Evolutionary conservation across 2,797 vertebrate species (phyloP).

Genomic region (Vespertilio murinus): DNA sequence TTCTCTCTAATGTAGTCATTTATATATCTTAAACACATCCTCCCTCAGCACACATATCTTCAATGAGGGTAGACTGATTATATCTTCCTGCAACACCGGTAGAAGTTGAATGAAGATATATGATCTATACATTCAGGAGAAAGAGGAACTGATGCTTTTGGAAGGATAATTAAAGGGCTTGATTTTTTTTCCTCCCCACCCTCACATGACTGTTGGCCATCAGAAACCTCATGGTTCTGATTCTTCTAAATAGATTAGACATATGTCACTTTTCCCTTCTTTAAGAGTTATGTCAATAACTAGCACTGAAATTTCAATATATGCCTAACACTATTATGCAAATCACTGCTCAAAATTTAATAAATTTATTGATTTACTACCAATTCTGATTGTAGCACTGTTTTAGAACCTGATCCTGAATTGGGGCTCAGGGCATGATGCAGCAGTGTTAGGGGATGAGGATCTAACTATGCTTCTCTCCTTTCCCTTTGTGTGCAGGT

Average conservation of each 20-base stretch:
- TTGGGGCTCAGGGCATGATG: background rate
- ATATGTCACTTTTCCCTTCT: background rate
- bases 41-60: background rate
- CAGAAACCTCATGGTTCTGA: background rate
- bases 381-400: background rate
- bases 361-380: background rate
- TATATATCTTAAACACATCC: background rate
- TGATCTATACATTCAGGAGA: background rate
- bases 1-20: background rate
- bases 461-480: background rate
- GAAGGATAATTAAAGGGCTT: background rate
- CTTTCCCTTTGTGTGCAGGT: background rate
- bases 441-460: background rate
- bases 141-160: background rate
- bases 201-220: background rate
- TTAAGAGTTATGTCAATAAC: background rate
- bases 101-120: background rate
- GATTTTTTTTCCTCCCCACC: background rate
- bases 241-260: background rate
- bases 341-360: background rate
- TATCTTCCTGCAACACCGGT: background rate
- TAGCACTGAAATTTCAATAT: background rate
- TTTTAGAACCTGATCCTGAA: background rate
- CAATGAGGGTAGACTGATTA: background rate
- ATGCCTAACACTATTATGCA: background rate